Percentiles rank a stretch among this genome's conserved stretches.
phyloP scores from a whole-genome alignment of 2,113 vertebrate species.

The Phocoena sinus region DNA sequence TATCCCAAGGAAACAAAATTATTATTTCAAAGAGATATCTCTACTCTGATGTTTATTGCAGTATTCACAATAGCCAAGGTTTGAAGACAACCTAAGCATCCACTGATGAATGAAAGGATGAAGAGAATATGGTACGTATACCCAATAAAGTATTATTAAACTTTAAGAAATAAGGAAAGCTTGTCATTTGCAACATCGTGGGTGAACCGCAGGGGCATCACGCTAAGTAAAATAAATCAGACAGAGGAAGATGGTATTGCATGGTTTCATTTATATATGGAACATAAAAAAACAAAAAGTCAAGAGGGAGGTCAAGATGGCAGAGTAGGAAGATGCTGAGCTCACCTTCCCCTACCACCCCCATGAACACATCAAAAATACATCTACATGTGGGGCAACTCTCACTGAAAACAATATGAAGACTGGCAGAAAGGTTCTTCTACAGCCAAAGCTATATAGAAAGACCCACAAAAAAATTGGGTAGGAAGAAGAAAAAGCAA shows the following conservation, averaged over 20 bases:
- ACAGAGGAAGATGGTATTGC: not conserved
- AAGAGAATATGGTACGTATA: not conserved
- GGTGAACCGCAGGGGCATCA: not conserved
- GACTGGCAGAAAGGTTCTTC: not conserved
- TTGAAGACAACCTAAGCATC: not conserved
- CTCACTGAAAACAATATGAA: not conserved
- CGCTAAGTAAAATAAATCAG: not conserved
- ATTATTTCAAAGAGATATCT: not conserved
- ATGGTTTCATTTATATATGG: not conserved
- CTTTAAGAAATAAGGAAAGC: not conserved
- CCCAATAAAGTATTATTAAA: not conserved
- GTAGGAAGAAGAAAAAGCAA: not conserved
- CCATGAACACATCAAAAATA: not conserved
- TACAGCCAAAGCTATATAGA: not conserved
- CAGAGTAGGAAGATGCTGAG: not conserved
- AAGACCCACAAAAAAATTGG: not conserved
- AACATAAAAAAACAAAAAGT: not conserved
- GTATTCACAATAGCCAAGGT: not conserved
- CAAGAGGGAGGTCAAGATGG: not conserved
- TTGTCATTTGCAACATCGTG: not conserved
- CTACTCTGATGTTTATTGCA: not conserved
- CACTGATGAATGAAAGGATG: not conserved
- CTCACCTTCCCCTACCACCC: not conserved
- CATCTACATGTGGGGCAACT: not conserved
- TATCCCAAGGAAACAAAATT: not conserved